Percentiles rank a stretch among this genome's conserved stretches.
phyloP scores from a whole-genome alignment of 2,888 invertebrate genomes.

The Kryphioiulus occultus region DNA sequence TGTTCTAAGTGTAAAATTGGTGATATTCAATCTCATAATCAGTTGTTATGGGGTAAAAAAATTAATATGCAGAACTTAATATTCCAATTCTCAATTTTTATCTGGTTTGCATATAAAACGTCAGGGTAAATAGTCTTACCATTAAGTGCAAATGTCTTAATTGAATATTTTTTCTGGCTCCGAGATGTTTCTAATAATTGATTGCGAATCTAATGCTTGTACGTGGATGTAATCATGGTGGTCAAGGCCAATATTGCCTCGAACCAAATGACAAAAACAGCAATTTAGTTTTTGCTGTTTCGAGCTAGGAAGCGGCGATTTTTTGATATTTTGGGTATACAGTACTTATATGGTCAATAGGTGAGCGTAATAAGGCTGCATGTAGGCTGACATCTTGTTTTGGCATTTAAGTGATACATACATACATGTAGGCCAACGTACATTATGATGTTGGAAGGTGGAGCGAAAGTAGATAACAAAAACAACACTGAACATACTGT shows the following conservation, averaged over 20 bases:
- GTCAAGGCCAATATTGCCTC: not conserved
- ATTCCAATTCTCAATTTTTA: not conserved
- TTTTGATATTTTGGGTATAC: not conserved
- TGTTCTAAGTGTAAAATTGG: too few species aligned
- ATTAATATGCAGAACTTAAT: not conserved
- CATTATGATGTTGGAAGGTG: not conserved
- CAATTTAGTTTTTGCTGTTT: not conserved
- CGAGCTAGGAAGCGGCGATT: not conserved
- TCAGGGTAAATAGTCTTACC: not conserved
- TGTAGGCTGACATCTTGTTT: not conserved
- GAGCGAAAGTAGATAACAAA: not conserved
- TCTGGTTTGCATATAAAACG: not conserved
- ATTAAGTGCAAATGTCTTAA: not conserved
- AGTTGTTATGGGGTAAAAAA: not conserved
- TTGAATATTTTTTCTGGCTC: not conserved
- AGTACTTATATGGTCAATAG: not conserved
- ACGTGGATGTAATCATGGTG: not conserved
- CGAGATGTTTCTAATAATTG: not conserved
- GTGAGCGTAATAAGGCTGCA: not conserved
- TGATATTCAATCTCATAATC: too few species aligned
- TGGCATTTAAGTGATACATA: constrained; percentile 13
- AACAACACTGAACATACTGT: not conserved
- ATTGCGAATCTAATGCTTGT: not conserved
- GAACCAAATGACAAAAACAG: not conserved
- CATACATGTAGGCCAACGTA: not conserved